A percentile compares a stretch with the other conserved stretches of the same genome.
phyloP scores from a whole-genome alignment of 2,888 invertebrate species.

The Pheosia gnoma region DNA sequence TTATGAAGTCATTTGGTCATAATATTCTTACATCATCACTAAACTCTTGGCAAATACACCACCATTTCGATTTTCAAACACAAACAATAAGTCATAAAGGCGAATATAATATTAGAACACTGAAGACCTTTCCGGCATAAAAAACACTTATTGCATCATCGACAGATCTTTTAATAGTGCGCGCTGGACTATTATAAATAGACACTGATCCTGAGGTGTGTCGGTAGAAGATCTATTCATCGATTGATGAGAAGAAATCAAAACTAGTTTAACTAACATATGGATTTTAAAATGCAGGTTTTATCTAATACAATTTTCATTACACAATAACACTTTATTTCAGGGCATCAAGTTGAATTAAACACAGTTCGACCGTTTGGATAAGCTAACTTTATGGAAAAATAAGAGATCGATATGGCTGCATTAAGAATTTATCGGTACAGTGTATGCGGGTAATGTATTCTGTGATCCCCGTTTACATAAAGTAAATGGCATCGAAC shows the following conservation, averaged over 20 bases:
- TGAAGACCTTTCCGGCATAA: slow-evolving; percentile 34
- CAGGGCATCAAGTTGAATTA: too few species aligned
- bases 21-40: slow-evolving; percentile 16
- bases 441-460: too few species aligned
- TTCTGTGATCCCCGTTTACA: too few species aligned
- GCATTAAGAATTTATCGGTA: background rate
- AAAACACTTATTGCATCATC: slow-evolving; percentile 47
- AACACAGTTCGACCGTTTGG: too few species aligned
- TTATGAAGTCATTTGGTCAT: background rate
- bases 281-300: background rate
- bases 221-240: background rate
- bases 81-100: slow-evolving; percentile 32
- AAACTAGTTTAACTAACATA: background rate
- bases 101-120: slow-evolving; percentile 37
- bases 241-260: background rate
- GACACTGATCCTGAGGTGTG: slow-evolving; percentile 17
- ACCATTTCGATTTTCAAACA: slow-evolving; percentile 21
- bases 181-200: slow-evolving; percentile 43
- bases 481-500: background rate
- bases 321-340: too few species aligned
- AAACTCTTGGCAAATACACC: slow-evolving; percentile 25
- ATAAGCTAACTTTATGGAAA: too few species aligned
- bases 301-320: background rate
- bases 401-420: background rate
- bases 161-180: slow-evolving; percentile 38